phyloP scores from a whole-genome alignment of 2,113 vertebrate species.

The Rousettus leschenaultii region DNA sequence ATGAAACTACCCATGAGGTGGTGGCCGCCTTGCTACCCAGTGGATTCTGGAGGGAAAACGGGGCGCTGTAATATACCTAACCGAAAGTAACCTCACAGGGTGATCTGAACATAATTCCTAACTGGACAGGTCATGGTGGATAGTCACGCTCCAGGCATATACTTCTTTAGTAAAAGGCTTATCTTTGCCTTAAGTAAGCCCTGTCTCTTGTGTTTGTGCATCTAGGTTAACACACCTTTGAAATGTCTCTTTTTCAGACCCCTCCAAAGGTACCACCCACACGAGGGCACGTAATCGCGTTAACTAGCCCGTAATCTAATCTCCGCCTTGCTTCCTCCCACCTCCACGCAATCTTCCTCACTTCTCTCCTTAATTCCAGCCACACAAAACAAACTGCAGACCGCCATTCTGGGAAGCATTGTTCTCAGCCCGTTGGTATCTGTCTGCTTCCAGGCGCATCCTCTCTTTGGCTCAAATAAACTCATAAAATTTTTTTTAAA shows the following conservation, averaged over 20 bases:
- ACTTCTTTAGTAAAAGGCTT: background rate
- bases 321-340: background rate
- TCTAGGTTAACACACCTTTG: background rate
- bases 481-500: no score
- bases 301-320: background rate
- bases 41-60: background rate
- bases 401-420: background rate
- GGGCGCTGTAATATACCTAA: no score
- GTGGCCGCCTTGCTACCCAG: background rate
- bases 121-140: background rate
- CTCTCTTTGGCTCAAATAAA: background rate
- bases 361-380: no score
- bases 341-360: fast-evolving
- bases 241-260: background rate
- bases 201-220: background rate
- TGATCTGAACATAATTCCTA: background rate
- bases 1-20: background rate
- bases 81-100: background rate
- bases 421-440: background rate
- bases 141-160: background rate
- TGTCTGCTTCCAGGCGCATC: background rate
- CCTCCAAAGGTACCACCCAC: background rate
- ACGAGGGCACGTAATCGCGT: background rate
- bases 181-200: background rate
- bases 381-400: no score